Conservation (phyloP, 2,797 vertebrate genomes). For the Pangasius mekongensis region DNA sequence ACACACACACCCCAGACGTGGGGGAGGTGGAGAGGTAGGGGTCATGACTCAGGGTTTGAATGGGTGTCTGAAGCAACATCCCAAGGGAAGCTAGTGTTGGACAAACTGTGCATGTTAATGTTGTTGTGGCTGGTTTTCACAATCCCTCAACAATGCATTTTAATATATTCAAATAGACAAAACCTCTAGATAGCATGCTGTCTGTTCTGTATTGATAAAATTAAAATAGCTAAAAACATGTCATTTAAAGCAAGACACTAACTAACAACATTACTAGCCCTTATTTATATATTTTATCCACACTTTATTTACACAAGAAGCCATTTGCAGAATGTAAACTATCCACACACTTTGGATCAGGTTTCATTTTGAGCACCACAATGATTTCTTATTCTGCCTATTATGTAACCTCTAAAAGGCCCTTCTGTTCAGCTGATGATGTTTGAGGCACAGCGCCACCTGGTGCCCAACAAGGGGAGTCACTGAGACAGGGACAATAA, state of each 20-base stretch:
- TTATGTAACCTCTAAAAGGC: slow-evolving; percentile 31
- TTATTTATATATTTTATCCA: background rate
- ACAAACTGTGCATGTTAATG: slow-evolving; percentile 57
- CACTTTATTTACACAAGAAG: background rate
- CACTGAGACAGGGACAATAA: background rate
- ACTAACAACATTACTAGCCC: background rate
- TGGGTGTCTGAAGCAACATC: slow-evolving; percentile 57
- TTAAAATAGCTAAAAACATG: background rate
- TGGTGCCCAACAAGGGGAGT: background rate
- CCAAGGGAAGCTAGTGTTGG: slow-evolving; percentile 54
- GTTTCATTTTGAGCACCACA: slow-evolving; percentile 18
- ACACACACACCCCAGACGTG: slow-evolving; percentile 56
- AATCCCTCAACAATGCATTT: slow-evolving; percentile 23
- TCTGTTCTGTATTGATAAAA: background rate
- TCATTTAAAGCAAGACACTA: background rate
- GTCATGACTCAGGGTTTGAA: slow-evolving; percentile 61
- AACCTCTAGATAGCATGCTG: slow-evolving; percentile 1
- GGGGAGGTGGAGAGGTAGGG: slow-evolving; percentile 58
- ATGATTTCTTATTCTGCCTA: slow-evolving; percentile 20
- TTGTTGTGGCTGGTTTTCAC: slow-evolving; percentile 39
- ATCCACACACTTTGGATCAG: slow-evolving; percentile 14
- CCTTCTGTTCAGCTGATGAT: slow-evolving; percentile 1
- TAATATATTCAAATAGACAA: slow-evolving; percentile 29
- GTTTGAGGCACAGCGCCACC: slow-evolving; percentile 42
- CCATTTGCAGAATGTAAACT: slow-evolving; percentile 8